Percentiles rank a stretch among this genome's conserved stretches.
Conservation (phyloP, 2,797 vertebrate species). For the Acipenser oxyrinchus region DNA sequence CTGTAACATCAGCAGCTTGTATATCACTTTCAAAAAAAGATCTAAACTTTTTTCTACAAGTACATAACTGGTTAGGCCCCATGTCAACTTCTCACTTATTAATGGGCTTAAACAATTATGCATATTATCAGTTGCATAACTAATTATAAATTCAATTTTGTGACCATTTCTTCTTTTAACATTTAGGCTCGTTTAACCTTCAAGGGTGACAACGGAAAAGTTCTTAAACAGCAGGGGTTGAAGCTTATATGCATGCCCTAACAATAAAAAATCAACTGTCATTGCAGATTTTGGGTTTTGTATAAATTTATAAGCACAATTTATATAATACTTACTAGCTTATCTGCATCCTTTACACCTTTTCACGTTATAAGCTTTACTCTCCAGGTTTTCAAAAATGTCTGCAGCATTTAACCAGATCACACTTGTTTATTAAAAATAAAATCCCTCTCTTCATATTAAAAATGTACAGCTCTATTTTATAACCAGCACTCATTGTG, state of each 20-base stretch:
- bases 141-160: too few relatives aligned
- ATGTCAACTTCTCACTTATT: too few relatives aligned
- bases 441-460: background rate
- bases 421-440: constrained; percentile 1
- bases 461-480: constrained; percentile 4
- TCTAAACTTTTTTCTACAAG: too few relatives aligned
- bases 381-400: constrained; percentile 4
- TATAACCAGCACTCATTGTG: background rate
- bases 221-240: background rate
- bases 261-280: constrained; percentile 3
- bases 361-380: constrained; percentile 2
- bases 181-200: background rate
- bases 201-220: background rate
- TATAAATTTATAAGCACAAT: background rate
- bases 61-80: too few relatives aligned
- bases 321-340: constrained; percentile 4
- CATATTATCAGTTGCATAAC: too few relatives aligned
- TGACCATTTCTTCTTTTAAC: background rate
- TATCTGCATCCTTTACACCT: constrained; percentile 1
- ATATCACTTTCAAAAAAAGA: too few relatives aligned
- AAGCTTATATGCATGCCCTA: background rate
- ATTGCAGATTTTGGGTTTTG: constrained; percentile 2
- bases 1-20: too few relatives aligned
- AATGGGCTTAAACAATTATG: too few relatives aligned
- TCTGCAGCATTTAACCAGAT: constrained; percentile 7